Conservation (phyloP, 2,113 vertebrate genomes). For the Gallinago jamesoni region DNA sequence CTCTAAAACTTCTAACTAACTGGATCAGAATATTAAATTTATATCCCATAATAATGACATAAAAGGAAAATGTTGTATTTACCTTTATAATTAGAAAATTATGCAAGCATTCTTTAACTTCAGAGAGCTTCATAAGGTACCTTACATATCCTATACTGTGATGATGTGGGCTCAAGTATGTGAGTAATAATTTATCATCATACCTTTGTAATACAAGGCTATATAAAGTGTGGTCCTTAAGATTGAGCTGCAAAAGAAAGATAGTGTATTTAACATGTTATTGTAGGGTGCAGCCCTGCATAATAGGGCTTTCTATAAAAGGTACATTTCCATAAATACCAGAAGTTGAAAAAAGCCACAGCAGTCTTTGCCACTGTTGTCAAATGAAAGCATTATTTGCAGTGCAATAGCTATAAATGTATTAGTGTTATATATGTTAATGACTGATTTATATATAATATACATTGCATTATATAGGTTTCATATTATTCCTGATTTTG, state of each 20-base stretch:
- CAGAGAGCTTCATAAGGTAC: neutral
- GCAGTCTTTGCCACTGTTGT: neutral
- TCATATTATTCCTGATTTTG: neutral
- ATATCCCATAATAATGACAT: neutral
- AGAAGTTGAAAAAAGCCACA: neutral
- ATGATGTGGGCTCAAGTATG: neutral
- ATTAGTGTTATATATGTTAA: neutral
- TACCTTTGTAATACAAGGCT: neutral
- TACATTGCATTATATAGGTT: neutral
- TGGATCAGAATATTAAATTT: neutral
- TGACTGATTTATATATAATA: neutral
- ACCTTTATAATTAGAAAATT: neutral
- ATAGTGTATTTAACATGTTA: neutral
- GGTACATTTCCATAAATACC: neutral
- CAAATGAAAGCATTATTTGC: neutral
- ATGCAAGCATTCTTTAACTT: neutral
- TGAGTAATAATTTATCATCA: neutral
- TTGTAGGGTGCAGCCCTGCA: neutral
- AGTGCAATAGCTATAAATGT: neutral
- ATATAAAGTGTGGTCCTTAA: neutral
- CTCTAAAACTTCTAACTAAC: neutral
- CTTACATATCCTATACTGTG: neutral
- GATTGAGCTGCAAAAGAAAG: neutral
- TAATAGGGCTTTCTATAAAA: neutral
- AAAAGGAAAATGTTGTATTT: neutral